These are phyloP conservation scores for Rhingia rostrata DNA, from an alignment of 2,888 invertebrate species.

Conservation along the genomic window DNA sequence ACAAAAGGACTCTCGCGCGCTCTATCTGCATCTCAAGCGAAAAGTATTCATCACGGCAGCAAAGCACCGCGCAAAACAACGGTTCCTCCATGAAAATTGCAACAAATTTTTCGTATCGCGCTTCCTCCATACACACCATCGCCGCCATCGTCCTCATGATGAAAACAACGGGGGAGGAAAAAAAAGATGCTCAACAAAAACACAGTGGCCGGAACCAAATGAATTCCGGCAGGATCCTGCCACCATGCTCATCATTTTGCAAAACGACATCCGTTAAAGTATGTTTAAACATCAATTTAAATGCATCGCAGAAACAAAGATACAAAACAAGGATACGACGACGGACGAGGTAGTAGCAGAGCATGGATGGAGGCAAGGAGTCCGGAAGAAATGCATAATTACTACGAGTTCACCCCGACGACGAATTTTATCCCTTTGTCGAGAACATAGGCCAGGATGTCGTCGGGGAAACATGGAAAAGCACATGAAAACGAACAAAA, in stretches of 20 bases:
- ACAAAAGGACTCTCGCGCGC: conserved; percentile 33
- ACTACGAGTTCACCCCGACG: conserved; percentile 40
- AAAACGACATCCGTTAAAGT: conserved; percentile 66
- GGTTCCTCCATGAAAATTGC: conserved; percentile 16
- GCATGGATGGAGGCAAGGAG: neutral
- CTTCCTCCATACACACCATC: neutral
- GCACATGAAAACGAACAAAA: conserved; percentile 34
- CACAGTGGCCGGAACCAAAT: conserved; percentile 52
- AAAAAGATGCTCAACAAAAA: conserved; percentile 5
- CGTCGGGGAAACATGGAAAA: conserved; percentile 17
- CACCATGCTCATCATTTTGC: conserved; percentile 36
- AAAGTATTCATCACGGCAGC: conserved; percentile 30
- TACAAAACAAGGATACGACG: neutral
- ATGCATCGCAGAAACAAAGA: conserved; percentile 53
- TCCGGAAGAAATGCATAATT: conserved; percentile 50
- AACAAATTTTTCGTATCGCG: conserved; percentile 19
- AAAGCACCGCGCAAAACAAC: neutral
- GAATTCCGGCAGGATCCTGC: conserved; percentile 28
- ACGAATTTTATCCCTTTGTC: conserved; percentile 15
- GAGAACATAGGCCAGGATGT: conserved; percentile 5
- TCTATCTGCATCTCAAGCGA: conserved; percentile 24
- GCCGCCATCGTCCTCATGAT: neutral
- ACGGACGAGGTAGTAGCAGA: neutral
- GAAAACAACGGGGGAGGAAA: conserved; percentile 1
- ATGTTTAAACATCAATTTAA: conserved; percentile 69